Conservation (phyloP, 2,113 vertebrate species). For the Thalassarche chlororhynchos region DNA sequence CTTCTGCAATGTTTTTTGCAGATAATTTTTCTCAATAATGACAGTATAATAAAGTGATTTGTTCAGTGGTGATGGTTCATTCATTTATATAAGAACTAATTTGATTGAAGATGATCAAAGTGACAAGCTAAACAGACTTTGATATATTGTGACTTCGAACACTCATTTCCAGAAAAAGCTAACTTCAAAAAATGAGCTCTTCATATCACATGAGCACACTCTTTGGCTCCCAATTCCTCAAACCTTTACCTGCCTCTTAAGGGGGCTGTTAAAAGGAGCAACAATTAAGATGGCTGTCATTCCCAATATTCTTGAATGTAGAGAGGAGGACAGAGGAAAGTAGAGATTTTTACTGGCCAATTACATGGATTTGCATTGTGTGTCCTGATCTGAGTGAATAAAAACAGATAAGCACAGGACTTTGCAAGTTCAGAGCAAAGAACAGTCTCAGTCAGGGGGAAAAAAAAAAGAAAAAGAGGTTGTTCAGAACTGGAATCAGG, state of each 20-base stretch:
- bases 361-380: background rate
- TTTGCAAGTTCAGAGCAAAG: background rate
- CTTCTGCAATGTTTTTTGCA: background rate
- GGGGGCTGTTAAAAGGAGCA: background rate
- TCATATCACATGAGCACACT: rapidly evolving
- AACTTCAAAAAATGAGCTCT: background rate
- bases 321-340: background rate
- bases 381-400: background rate
- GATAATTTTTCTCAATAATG: background rate
- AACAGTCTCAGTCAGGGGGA: background rate
- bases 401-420: background rate
- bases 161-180: background rate
- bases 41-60: background rate
- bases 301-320: background rate
- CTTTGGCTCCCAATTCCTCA: background rate
- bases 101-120: background rate
- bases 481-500: background rate
- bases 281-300: background rate
- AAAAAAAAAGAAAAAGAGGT: background rate
- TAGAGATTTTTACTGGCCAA: background rate
- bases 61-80: background rate
- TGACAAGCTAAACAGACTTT: background rate
- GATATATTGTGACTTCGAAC: background rate
- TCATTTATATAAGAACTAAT: background rate
- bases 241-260: background rate